Evolutionary conservation across 2,888 invertebrate species (phyloP).

Genomic region (Leptopilina syphax): DNA sequence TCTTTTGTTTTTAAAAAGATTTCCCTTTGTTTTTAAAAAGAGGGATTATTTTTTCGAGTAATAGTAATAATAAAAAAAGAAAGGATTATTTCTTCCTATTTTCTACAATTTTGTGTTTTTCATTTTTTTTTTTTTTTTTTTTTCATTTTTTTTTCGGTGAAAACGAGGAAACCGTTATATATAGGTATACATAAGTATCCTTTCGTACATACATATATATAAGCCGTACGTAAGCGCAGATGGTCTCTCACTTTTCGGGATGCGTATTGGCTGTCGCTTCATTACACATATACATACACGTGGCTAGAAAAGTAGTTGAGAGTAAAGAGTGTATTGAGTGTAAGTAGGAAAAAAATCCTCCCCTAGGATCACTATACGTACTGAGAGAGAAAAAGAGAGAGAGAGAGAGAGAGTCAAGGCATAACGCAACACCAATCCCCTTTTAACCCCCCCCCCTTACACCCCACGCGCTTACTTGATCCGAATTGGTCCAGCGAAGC

Average conservation of each 20-base stretch:
- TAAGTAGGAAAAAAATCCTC: constrained; percentile 68
- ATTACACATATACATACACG: constrained; percentile 49
- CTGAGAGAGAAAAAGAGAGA: constrained; percentile 57
- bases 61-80: too few species aligned
- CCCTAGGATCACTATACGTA: constrained; percentile 61
- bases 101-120: too few species aligned
- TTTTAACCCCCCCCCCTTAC: constrained; percentile 4
- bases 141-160: constrained; percentile 49
- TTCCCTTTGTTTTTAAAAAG: too few species aligned
- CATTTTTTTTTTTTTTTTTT: constrained; percentile 35
- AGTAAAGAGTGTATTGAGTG: constrained; percentile 55
- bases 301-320: background rate
- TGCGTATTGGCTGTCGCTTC: constrained; percentile 49
- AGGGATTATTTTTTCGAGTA: too few species aligned
- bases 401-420: constrained; percentile 63
- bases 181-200: constrained; percentile 24
- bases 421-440: constrained; percentile 48
- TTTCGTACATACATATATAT: constrained; percentile 18
- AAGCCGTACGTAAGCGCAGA: constrained; percentile 31
- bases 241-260: constrained; percentile 32
- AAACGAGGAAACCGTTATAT: constrained; percentile 29
- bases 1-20: too few species aligned
- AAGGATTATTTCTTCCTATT: too few species aligned
- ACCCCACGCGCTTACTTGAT: background rate
- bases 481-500: constrained; percentile 41